phyloP scores from a whole-genome alignment of 1,140 invertebrate species.

The Ceratosolen solmsi region DNA sequence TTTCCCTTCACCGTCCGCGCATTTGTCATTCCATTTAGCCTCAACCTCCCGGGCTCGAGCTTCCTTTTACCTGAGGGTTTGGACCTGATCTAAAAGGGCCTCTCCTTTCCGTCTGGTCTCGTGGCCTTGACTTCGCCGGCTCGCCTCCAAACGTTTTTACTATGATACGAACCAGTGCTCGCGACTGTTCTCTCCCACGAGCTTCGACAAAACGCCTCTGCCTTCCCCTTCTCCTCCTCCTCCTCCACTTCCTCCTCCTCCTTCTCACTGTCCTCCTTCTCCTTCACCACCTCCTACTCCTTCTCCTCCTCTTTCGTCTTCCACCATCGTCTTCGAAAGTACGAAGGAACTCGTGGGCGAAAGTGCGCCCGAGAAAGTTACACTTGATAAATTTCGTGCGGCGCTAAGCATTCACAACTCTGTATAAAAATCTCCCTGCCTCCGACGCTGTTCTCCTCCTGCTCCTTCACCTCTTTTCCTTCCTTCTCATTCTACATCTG shows the following conservation, averaged over 20 bases:
- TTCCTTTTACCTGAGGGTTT: constrained; percentile 67
- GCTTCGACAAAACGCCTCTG: constrained; percentile 2
- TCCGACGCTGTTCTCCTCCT: not conserved
- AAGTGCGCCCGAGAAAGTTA: constrained; percentile 1
- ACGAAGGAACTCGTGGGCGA: not conserved
- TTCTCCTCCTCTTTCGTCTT: not conserved
- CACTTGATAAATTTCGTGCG: not conserved
- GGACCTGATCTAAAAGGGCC: constrained; percentile 59
- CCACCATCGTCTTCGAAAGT: no score
- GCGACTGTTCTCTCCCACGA: not conserved
- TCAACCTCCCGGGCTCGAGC: constrained; percentile 56
- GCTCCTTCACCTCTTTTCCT: no score
- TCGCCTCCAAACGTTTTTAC: constrained; percentile 48
- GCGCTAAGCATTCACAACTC: not conserved
- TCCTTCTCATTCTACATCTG: no score
- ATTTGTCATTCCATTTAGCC: constrained; percentile 70
- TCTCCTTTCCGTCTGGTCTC: constrained; percentile 52
- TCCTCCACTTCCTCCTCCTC: no score
- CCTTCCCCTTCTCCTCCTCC: not conserved
- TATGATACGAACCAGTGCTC: constrained; percentile 10
- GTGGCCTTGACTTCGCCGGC: constrained; percentile 60
- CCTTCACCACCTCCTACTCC: not conserved
- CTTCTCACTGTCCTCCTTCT: no score
- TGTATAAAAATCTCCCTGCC: not conserved
- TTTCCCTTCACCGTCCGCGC: constrained; percentile 65